Base-by-base conservation (phyloP, 2,113 vertebrate genomes). In the Columba livia region DNA sequence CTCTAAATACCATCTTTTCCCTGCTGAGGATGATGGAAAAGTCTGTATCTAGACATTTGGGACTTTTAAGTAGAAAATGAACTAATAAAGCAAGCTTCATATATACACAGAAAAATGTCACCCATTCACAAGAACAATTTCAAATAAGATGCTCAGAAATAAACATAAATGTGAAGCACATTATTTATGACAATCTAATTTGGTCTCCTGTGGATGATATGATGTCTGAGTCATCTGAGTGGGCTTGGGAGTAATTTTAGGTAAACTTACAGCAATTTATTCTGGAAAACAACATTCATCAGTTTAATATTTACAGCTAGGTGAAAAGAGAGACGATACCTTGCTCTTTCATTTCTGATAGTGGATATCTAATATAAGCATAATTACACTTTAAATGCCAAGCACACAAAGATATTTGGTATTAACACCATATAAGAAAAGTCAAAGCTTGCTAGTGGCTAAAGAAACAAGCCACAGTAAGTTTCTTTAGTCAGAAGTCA, bases 101-200 rank as follows among this genome's bases (percentile, higher is more conserved):
- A 93, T 82, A 38, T 32, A 47, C 24, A 58, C 6, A 77, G 53
- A 32, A 64, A 94, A 96, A 38, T 75, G 53, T 64, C 81, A 84
- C n/a, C 95, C 82, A 95, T 91, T 93, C 95, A 92, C 80, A 84
- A 89, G 82, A 94, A 89, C n/a, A 62, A 91, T 79, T 93, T 92
- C 62, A 62, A 92, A 79, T 88, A 90, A 88, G 25, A 77, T 72
- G 36, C 58, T 89, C 66, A 85, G 65, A 96, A 92, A 93, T 92
- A 95, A 95, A 94, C 61, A 93, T 56, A 85, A 78, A 89, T 89
- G 42, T 65, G 75, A 94, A 86, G 58, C 64, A 64, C 42, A 64
- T 91, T 95, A 96, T 94, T 94, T 95, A 92, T 91, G 89, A 93
- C 73, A 96, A 95, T 79, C 91, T 95, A 94, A 93, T 96, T 95